Evolutionary conservation across 2,797 vertebrate species (phyloP), one percentile per base, ranked within the genome.

Genomic region (Pitangus sulphuratus): DNA sequence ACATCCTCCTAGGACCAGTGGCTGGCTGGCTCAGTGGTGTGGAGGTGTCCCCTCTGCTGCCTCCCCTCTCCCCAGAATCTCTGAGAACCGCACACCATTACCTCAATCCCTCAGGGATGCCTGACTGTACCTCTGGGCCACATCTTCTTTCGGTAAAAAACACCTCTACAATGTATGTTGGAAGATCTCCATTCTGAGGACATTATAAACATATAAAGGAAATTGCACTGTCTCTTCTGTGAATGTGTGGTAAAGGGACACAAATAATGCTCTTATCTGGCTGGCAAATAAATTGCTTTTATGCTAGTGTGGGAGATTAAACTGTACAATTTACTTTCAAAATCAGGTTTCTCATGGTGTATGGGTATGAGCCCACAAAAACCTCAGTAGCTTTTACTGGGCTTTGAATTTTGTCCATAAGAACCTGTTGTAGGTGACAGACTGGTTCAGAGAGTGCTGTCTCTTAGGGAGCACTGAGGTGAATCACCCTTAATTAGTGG

Each of bases 1-100:
- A 80, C 2, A 2, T 56, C 54, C 18, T 85, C 28, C 39, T 3
- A 40, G 68, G 69, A 90, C 6, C 30, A 88, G 51, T 51, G 40
- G 40, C 40, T 40, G 61, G 28, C 48, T 94, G 72, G 24, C 60
- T 85, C 39, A 40, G 64, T 33, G 33, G 24, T 51, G 18, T 2
- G 1, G 44, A 82, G 35, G 5, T 61, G 45, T 12, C 35, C 42
- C 6, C 37, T 69, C 53, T 47, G 24, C 37, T 45, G 15, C 8
- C 21, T 91, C 22, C 24, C 80, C 25, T 74, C 53, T 78, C 44
- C 45, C n/a, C 69, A 85, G n/a, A 42, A 44, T 83, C n/a, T 85
- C 31, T 57, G 37, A 57, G 65, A 85, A 74, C 14, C 56, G n/a
- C 17, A 28, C 30, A 31, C 60, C 28, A 45, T 62, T 64, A 50